Evolutionary conservation across 2,797 vertebrate species (phyloP), one percentile per base, ranked within the genome.

Genomic region (Amazona finschi): DNA sequence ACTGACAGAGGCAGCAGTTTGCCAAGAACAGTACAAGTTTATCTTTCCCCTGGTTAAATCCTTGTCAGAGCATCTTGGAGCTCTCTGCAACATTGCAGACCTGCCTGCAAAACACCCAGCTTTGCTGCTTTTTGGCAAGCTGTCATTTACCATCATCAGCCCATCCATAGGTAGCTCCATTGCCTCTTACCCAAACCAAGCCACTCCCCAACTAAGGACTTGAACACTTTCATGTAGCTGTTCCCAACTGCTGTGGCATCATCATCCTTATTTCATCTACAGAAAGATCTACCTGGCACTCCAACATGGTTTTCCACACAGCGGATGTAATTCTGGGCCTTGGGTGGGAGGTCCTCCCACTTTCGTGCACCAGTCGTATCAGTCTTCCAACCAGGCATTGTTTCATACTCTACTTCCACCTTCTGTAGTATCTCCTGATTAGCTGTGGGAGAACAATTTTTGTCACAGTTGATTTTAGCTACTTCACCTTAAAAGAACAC

Each of bases 291-390:
- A 99, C 99, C 99, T 83, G 99, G 98, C 83, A 99, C 99, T 6
- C 99, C 98, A 65, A 99, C 98, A n/a, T 99, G 99, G 95, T 99
- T 99, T 97, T 99, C 99, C 95, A 99, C 98, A 76, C 99, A 99
- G 84, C 99, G 98, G 94, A 99, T 99, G 90, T 99, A 99, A 97
- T 98, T 99, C 96, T 99, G 99, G 82, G 99, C 99, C 95, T 99
- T 99, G 30, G 98, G 96, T 69, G 99, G 99, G 46, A 99, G 99
- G 64, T 99, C 99, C 24, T 98, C 99, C 99, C 99, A 99, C 96
- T 98, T 99, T 73, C 99, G 98, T 83, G 98, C 98, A 11, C 98
- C 98, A 17, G 99, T 99, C n/a, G 99, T 99, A 96, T 99, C 99
- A 0, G 97, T 97, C 89, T 99, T 99, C 99, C 99, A 99, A 47